A percentile compares a stretch with the other conserved stretches of the same genome.
Conservation (phyloP, 2,888 invertebrate species). For the Stramonita haemastoma region DNA sequence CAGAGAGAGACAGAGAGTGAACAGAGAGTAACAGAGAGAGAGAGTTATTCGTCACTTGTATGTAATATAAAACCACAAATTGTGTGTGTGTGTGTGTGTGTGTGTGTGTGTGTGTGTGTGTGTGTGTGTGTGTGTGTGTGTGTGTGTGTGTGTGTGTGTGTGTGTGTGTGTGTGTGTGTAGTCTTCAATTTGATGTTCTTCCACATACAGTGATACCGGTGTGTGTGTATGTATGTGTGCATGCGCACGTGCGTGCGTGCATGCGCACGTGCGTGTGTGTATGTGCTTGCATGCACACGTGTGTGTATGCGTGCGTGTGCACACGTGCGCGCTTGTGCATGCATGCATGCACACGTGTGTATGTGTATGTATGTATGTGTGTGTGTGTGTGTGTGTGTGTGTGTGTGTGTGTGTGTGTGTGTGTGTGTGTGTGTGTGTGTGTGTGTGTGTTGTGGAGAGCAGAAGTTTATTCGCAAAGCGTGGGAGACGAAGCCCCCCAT, state of each 20-base stretch:
- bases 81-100: background rate
- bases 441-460: background rate
- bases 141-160: background rate
- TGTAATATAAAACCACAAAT: background rate
- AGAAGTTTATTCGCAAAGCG: constrained; percentile 8
- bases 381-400: background rate
- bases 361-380: background rate
- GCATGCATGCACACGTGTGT: background rate
- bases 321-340: background rate
- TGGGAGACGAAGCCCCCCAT: background rate
- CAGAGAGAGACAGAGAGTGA: too few relatives aligned
- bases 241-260: background rate
- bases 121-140: background rate
- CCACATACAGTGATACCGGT: too few relatives aligned
- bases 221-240: too few relatives aligned
- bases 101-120: background rate
- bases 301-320: background rate
- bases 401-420: background rate
- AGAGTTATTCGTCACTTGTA: too few relatives aligned
- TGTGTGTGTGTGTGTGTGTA: background rate
- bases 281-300: background rate
- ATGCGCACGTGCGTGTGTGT: background rate
- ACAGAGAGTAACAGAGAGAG: too few relatives aligned
- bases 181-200: too few relatives aligned
- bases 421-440: background rate